Evolutionary conservation across 2,797 vertebrate genomes (phyloP).

Genomic region (Ammospiza maritima): DNA sequence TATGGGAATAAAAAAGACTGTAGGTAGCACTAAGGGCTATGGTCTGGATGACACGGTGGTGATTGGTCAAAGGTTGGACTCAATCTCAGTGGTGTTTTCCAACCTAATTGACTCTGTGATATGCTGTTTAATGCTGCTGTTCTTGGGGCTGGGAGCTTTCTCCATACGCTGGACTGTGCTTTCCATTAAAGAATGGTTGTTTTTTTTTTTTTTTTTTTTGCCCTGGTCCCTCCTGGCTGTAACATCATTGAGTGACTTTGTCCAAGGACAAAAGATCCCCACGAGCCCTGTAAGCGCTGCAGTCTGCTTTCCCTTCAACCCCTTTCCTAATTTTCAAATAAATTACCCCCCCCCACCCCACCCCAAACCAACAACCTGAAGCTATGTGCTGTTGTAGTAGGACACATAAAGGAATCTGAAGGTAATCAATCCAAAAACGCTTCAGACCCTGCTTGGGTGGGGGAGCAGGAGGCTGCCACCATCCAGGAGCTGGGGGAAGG

Average conservation of each 20-base stretch:
- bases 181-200: not conserved
- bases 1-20: not conserved
- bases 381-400: not conserved
- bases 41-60: not conserved
- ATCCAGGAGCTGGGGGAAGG: constrained; percentile 18
- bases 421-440: not conserved
- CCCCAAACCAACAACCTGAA: not conserved
- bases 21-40: not conserved
- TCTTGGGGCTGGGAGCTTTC: not conserved
- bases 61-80: not conserved
- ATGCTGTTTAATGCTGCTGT: not conserved
- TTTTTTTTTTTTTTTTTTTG: not conserved
- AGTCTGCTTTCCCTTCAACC: constrained; percentile 12
- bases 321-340: constrained; percentile 22
- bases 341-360: not conserved
- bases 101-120: not conserved
- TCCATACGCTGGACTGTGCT: not conserved
- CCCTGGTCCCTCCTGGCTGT: constrained; percentile 8
- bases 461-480: not conserved
- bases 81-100: not conserved
- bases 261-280: constrained; percentile 68
- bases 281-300: not conserved
- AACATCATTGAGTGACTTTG: constrained; percentile 45
- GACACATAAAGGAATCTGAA: not conserved
- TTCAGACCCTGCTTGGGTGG: not conserved